Conservation (phyloP, 2,888 invertebrate species). For the Agrilus mali region DNA sequence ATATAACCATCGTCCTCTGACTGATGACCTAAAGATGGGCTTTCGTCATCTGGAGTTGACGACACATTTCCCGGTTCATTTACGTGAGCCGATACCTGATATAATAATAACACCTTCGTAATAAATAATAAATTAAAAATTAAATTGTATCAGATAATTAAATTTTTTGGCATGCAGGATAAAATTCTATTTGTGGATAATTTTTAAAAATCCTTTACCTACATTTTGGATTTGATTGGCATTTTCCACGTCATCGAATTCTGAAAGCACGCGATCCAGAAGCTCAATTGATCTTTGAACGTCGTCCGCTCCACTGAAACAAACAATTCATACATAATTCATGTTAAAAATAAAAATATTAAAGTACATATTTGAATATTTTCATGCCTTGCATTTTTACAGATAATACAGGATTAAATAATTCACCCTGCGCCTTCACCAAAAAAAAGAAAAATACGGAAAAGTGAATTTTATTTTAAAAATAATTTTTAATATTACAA, state of each 20-base stretch:
- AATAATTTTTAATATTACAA: too few species aligned
- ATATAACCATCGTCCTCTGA: constrained; percentile 87
- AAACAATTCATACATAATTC: constrained; percentile 15
- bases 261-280: constrained; percentile 78
- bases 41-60: constrained; percentile 49
- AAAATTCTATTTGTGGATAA: too few species aligned
- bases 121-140: not conserved
- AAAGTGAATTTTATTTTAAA: too few species aligned
- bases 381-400: too few species aligned
- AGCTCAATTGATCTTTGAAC: constrained; percentile 80
- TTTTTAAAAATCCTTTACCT: constrained; percentile 9
- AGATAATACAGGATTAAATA: too few species aligned
- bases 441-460: too few species aligned
- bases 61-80: constrained; percentile 31
- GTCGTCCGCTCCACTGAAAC: constrained; percentile 69
- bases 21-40: constrained; percentile 69
- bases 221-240: constrained; percentile 37
- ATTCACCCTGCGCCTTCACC: too few species aligned
- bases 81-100: not conserved
- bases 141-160: not conserved
- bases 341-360: too few species aligned
- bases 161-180: too few species aligned
- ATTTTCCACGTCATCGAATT: constrained; percentile 71
- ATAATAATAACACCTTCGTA: not conserved
- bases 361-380: too few species aligned